Conservation (phyloP, 2,797 vertebrate species). For the Orestias chungarensis region DNA sequence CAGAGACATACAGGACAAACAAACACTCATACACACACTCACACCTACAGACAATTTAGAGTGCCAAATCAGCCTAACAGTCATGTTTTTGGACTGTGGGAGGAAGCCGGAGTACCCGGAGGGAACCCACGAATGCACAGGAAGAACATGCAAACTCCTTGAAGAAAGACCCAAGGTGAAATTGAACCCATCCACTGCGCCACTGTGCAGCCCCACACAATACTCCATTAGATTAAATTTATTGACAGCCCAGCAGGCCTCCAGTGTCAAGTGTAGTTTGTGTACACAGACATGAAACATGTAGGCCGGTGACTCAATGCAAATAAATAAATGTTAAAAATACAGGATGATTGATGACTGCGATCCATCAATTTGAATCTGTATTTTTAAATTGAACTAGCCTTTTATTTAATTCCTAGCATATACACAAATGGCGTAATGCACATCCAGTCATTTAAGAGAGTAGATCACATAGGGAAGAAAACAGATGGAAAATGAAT, state of each 20-base stretch:
- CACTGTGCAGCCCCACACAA: too few relatives aligned
- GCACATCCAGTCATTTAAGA: slow-evolving; percentile 12
- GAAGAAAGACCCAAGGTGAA: too few relatives aligned
- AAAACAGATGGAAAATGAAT: background rate
- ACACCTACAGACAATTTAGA: too few relatives aligned
- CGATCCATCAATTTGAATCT: slow-evolving; percentile 26
- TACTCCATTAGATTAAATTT: background rate
- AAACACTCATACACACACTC: too few relatives aligned
- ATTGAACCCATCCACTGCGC: too few relatives aligned
- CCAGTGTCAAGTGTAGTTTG: slow-evolving; percentile 6
- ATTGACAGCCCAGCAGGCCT: background rate
- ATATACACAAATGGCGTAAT: background rate
- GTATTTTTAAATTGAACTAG: slow-evolving; percentile 2
- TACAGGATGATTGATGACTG: slow-evolving; percentile 28
- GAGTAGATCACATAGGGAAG: background rate
- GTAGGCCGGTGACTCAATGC: slow-evolving; percentile 5
- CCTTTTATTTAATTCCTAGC: slow-evolving; percentile 5
- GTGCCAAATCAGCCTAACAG: too few relatives aligned
- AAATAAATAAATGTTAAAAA: slow-evolving; percentile 40
- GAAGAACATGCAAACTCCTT: too few relatives aligned
- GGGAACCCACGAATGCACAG: too few relatives aligned
- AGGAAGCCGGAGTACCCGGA: too few relatives aligned
- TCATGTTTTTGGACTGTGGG: too few relatives aligned
- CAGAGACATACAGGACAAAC: too few relatives aligned
- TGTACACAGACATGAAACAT: slow-evolving; percentile 24